Evolutionary conservation across 2,113 vertebrate species (phyloP).

Genomic region (Epinephelus lanceolatus): DNA sequence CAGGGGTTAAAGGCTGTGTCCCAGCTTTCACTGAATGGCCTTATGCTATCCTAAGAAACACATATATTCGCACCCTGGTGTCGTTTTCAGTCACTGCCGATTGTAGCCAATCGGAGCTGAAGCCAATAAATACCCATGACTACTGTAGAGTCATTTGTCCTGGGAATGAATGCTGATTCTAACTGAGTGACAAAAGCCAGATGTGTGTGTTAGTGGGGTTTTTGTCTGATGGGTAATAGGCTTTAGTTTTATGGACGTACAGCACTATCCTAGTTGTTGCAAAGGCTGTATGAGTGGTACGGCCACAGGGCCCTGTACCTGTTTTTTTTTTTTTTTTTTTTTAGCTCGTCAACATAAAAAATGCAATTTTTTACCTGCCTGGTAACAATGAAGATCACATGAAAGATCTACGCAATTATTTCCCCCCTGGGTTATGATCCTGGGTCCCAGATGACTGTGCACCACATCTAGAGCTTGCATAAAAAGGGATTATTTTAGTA

Average conservation of each 20-base stretch:
- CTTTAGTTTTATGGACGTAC: not conserved
- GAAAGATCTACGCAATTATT: not conserved
- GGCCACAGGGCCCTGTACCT: not conserved
- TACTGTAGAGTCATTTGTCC: too few relatives aligned
- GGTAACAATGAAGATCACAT: not conserved
- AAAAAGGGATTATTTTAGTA: not conserved
- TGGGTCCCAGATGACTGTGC: not conserved
- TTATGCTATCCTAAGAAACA: too few relatives aligned
- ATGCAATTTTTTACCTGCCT: not conserved
- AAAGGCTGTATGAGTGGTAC: not conserved
- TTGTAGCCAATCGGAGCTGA: too few relatives aligned
- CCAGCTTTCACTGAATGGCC: too few relatives aligned
- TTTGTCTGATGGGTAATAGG: too few relatives aligned
- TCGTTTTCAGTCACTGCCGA: too few relatives aligned
- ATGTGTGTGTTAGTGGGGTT: too few relatives aligned
- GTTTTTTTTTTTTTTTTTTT: not conserved
- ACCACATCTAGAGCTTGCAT: not conserved
- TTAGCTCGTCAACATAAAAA: not conserved
- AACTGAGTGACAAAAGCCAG: too few relatives aligned
- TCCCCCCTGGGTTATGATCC: not conserved
- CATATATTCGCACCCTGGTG: too few relatives aligned
- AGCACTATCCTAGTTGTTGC: not conserved
- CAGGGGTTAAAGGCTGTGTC: too few relatives aligned
- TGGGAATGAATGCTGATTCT: too few relatives aligned
- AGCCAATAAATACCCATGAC: too few relatives aligned